Evolutionary conservation across 1,140 invertebrate genomes (phyloP).

Genomic region (Sesamia nonagrioides): DNA sequence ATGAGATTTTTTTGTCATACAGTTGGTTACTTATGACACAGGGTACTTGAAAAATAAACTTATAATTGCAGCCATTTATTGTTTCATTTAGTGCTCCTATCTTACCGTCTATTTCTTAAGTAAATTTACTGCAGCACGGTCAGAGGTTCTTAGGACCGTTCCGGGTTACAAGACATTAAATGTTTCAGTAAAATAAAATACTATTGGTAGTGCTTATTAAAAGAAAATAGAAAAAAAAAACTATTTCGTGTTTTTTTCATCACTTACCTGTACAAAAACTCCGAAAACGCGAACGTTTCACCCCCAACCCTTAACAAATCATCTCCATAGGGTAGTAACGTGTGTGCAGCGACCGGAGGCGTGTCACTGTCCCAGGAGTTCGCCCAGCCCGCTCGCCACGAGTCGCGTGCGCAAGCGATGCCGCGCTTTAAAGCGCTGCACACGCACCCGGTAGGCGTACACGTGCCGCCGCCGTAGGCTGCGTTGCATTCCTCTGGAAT

Average conservation of each 20-base stretch:
- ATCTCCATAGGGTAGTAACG: slow-evolving; percentile 61
- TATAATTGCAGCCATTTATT: no score
- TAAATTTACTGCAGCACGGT: no score
- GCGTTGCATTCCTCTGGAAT: slow-evolving; percentile 77
- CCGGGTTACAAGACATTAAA: no score
- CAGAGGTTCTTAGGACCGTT: no score
- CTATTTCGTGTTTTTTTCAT: slow-evolving; percentile 25
- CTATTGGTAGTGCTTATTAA: no score
- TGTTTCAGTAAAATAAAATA: no score
- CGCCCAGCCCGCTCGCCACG: slow-evolving; percentile 62
- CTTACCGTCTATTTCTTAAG: no score
- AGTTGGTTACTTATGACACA: no score
- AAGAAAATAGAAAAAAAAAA: no score
- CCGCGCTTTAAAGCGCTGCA: slow-evolving; percentile 65
- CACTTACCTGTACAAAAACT: slow-evolving; percentile 78
- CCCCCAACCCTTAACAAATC: slow-evolving; percentile 73
- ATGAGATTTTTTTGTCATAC: no score
- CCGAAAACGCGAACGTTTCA: slow-evolving; percentile 68
- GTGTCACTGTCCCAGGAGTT: slow-evolving; percentile 40
- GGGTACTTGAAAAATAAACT: no score
- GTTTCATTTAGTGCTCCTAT: no score
- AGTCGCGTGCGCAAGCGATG: slow-evolving; percentile 61
- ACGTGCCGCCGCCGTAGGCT: slow-evolving; percentile 68
- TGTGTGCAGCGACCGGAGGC: slow-evolving; percentile 71
- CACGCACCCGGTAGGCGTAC: slow-evolving; percentile 68